Conservation (phyloP, 1,140 invertebrate species). For the Drosophila ambigua region DNA sequence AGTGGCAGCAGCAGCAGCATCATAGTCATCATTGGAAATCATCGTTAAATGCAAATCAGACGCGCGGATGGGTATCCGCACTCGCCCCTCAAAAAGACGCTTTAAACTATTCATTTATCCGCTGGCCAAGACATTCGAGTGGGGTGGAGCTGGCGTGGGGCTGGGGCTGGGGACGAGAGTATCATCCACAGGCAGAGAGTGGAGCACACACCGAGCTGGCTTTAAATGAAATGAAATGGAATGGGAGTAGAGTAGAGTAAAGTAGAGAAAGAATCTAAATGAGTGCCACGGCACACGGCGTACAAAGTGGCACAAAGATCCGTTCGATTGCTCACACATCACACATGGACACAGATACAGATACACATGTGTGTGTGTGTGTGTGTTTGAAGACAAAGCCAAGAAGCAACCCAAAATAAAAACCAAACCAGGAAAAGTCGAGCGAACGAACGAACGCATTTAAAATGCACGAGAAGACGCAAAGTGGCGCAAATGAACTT, state of each 20-base stretch:
- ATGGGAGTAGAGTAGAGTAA: constrained; percentile 19
- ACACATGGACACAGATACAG: not conserved
- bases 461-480: constrained; percentile 63
- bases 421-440: constrained; percentile 17
- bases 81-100: constrained; percentile 1
- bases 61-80: constrained; percentile 1
- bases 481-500: constrained; percentile 80
- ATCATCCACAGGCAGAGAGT: not conserved
- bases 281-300: not conserved
- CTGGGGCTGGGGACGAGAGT: constrained; percentile 4
- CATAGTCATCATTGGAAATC: constrained; percentile 2
- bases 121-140: not conserved
- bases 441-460: constrained; percentile 44
- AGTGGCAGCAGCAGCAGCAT: not conserved
- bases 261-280: constrained; percentile 30
- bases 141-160: too few relatives aligned
- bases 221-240: constrained; percentile 42
- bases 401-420: not conserved
- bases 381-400: constrained; percentile 20
- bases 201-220: constrained; percentile 3
- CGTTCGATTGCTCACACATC: constrained; percentile 42
- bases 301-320: constrained; percentile 63
- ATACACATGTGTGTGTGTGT: too few relatives aligned
- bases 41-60: constrained; percentile 29
- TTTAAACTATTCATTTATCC: constrained; percentile 28